Percentiles rank a stretch among this genome's conserved stretches.
These are phyloP conservation scores for Creontiades dilutus DNA, from an alignment of 2,888 invertebrate genomes.

Conservation along the genomic window DNA sequence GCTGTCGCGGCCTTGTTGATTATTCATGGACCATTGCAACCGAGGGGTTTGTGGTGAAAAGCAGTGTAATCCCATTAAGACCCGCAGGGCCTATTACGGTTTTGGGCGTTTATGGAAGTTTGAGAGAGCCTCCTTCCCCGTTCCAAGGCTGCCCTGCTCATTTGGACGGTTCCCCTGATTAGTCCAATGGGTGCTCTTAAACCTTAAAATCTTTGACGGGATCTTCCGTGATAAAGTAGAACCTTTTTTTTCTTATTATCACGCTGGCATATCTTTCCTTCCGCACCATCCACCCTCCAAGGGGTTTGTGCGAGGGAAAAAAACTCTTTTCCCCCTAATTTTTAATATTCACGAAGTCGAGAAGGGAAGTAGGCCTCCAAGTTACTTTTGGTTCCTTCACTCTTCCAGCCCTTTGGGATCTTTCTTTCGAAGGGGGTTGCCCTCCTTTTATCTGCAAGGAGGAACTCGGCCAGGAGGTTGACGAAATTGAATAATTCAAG, in stretches of 20 bases:
- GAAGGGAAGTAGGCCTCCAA: not conserved
- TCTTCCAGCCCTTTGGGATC: not conserved
- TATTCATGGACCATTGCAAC: not conserved
- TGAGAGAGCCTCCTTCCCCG: conserved; percentile 4
- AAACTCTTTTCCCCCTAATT: conserved; percentile 28
- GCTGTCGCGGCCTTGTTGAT: conserved; percentile 16
- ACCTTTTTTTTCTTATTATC: not conserved
- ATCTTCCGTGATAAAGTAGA: conserved; percentile 37
- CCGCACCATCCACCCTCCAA: not conserved
- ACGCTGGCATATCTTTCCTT: not conserved
- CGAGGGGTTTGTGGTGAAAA: not conserved
- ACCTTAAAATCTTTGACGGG: conserved; percentile 45
- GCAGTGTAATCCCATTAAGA: conserved; percentile 42
- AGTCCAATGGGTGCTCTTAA: conserved; percentile 36
- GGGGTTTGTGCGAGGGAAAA: not conserved
- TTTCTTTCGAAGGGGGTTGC: conserved; percentile 36
- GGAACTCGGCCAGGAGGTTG: conserved; percentile 12
- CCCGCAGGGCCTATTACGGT: conserved; percentile 34
- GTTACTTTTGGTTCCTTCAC: conserved; percentile 43
- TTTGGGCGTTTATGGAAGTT: conserved; percentile 39
- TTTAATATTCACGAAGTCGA: conserved; percentile 54
- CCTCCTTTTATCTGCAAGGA: not conserved
- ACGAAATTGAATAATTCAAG: conserved; percentile 60
- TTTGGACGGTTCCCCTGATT: conserved; percentile 28
- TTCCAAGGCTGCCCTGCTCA: not conserved